These are phyloP conservation scores for Cyphomyrus plagiostoma DNA, from an alignment of 2,113 vertebrate genomes.

Conservation along the genomic window DNA sequence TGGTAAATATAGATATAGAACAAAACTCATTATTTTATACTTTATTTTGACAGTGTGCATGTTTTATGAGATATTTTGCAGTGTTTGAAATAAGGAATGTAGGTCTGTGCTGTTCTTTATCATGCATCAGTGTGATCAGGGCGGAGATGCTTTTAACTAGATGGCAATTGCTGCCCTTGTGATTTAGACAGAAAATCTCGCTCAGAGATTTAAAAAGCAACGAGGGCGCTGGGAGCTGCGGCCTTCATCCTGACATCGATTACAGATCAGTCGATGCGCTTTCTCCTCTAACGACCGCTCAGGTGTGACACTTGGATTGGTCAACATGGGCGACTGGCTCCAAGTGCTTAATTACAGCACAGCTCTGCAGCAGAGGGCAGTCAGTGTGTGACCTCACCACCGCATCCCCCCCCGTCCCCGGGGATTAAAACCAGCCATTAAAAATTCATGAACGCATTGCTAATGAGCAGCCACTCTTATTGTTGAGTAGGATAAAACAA, in stretches of 20 bases:
- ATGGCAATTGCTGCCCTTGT: neutral
- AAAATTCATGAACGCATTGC: neutral
- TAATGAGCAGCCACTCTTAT: neutral
- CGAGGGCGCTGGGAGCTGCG: neutral
- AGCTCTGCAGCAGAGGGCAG: neutral
- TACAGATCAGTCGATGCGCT: neutral
- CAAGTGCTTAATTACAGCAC: conserved; percentile 8
- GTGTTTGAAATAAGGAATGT: neutral
- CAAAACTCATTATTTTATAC: neutral
- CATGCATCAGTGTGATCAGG: neutral
- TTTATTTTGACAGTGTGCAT: neutral
- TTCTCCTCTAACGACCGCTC: conserved; percentile 15
- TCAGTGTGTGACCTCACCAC: neutral
- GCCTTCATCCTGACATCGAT: neutral
- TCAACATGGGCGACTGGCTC: neutral
- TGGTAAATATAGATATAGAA: neutral
- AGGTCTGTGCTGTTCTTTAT: neutral
- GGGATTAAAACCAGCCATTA: neutral
- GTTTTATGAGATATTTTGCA: neutral
- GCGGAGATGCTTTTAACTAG: neutral
- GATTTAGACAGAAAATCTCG: neutral
- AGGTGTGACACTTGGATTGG: conserved; percentile 12
- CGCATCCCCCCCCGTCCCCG: no score
- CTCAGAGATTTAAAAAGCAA: neutral
- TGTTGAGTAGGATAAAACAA: neutral